Evolutionary conservation across 2,113 vertebrate genomes (phyloP), one percentile per base, ranked within the genome.

Genomic region (Platysternon megacephalum): DNA sequence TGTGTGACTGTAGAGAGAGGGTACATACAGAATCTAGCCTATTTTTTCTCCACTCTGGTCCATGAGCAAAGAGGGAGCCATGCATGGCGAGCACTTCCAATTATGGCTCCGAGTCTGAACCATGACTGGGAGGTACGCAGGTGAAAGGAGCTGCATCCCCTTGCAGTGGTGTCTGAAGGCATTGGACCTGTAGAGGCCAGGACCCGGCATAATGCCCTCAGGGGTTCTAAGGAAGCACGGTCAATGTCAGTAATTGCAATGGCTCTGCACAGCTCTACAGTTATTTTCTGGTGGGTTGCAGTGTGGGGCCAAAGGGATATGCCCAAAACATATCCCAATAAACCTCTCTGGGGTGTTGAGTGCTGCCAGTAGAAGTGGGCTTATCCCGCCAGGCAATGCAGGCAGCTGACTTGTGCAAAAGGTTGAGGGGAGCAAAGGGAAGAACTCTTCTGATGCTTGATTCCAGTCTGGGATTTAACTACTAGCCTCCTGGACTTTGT

Each of bases 81-180:
- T 32, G 28, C 29, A 48, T 48, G 3, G 6, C 44, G 35, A 16
- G 1, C 0, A 51, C 56, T 87, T n/a, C 3, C 24, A 84, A 13
- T n/a, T 56, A 4, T 35, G 11, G 42, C 35, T 51, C 65, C 42
- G 42, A 68, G 21, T 68, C 52, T 79, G 42, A 26, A 44, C 22
- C 12, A 42, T 44, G 42, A 39, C 21, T 44, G 72, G 72, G 24
- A 26, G 42, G 39, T 6, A 44, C 3, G 39, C 22, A 76, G 39
- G 39, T 76, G 72, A 76, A 76, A 76, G 24, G 11, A 76, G 68
- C 35, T 42, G 68, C 21, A 74, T n/a, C n/a, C 35, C 21, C 11
- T 74, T 42, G 19, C 21, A 11, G 68, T 21, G 21, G 21, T 42
- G 10, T 24, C 68, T 68, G 65, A 68, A 68, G 35, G 19, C 65